These are phyloP conservation scores for Orientallactaga sibirica DNA, from an alignment of 2,797 vertebrate species.

Conservation along the genomic window DNA sequence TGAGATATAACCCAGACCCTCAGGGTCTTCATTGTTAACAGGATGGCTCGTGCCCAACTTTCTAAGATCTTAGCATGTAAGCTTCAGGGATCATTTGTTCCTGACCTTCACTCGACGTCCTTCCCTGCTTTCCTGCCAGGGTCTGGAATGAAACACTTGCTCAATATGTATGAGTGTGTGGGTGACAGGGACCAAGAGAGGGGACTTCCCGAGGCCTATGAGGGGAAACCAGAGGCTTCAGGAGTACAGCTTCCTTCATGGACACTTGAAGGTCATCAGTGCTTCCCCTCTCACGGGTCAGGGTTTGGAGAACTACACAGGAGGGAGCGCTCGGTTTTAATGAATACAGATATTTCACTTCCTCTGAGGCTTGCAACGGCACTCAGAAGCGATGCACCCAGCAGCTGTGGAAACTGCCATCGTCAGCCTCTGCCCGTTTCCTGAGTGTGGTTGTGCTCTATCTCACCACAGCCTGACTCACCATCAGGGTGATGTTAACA, in stretches of 20 bases:
- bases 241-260: not conserved
- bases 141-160: not conserved
- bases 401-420: not conserved
- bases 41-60: not conserved
- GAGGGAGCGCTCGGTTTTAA: not conserved
- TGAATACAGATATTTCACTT: not conserved
- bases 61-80: not conserved
- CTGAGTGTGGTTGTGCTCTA: no score
- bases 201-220: accelerated
- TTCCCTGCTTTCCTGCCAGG: not conserved
- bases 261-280: not conserved
- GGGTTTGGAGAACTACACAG: not conserved
- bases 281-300: not conserved
- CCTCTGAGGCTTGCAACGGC: not conserved
- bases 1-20: not conserved
- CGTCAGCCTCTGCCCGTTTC: not conserved
- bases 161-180: no score
- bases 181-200: not conserved
- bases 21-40: not conserved
- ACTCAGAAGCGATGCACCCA: not conserved
- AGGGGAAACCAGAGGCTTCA: not conserved
- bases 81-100: not conserved
- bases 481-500: accelerated
- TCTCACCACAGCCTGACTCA: no score
- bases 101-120: accelerated